Evolutionary conservation across 2,888 invertebrate species (phyloP), one percentile per base, ranked within the genome.

Genomic region (Digitonthophagus gazella): DNA sequence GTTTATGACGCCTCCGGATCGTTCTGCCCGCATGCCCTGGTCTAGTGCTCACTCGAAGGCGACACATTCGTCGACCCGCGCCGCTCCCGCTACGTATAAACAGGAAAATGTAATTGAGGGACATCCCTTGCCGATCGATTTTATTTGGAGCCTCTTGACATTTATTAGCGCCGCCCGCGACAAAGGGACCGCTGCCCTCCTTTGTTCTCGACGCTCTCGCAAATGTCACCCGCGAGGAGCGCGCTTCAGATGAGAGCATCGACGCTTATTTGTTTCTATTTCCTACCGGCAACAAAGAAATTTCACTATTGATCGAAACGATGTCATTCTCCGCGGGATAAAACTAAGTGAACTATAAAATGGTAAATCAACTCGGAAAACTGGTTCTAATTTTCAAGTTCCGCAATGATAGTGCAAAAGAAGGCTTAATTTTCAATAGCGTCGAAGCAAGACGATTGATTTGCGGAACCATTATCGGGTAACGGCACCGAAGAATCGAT

Each of bases 41-140:
- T 20, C 69, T 72, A 73, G 72, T 73, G 73, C 72, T 68, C 71
- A 71, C 71, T 73, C 71, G 72, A 73, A 73, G 74, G 74, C 74
- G 72, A 71, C 72, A 69, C 72, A 69, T 70, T 67, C 70, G 63
- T 69, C 65, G 69, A 71, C 73, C 71, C 70, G 69, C 70, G 71
- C 72, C 72, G 74, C 72, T 72, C 72, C 72, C 72, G 72, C 73
- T 72, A 72, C 73, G 71, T 72, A 75, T 74, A 76, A 76, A 76
- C 76, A 74, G 76, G 75, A 73, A 75, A 76, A 75, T 74, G 76
- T 75, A 76, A 76, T 76, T 74, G 74, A 74, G 72, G 28, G 28
- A 70, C 68, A 72, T 72, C 74, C 74, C 72, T 67, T 70, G 18
- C 65, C 18, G 22, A 70, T 70, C 67, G 70, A 70, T 70, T 70